These are phyloP conservation scores for Irena cyanogastra DNA, from an alignment of 2,113 vertebrate species.

Conservation along the genomic window DNA sequence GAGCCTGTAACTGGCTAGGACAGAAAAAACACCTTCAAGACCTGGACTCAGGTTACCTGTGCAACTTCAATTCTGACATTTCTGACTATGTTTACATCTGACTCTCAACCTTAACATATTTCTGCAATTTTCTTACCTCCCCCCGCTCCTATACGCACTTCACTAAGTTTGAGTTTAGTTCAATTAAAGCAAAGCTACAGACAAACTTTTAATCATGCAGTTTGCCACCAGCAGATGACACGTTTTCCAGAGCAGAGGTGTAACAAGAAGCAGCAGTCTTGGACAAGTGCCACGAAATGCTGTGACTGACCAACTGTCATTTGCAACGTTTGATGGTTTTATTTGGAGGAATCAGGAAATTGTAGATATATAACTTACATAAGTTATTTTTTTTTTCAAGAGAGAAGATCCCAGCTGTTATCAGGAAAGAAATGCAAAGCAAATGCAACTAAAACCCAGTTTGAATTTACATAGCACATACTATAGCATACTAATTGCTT, in stretches of 20 bases:
- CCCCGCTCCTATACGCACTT: fast-evolving
- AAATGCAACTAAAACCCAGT: background rate
- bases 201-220: background rate
- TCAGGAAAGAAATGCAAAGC: background rate
- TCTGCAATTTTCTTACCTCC: background rate
- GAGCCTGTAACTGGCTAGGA: background rate
- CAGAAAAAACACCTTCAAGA: background rate
- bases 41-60: background rate
- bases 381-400: background rate
- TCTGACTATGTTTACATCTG: background rate
- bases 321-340: background rate
- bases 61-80: background rate
- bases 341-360: background rate
- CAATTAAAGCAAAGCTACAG: background rate
- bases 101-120: background rate
- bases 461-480: background rate
- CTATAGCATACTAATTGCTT: background rate
- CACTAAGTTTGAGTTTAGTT: background rate
- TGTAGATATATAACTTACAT: background rate
- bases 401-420: background rate
- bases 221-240: background rate
- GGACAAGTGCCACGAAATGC: background rate
- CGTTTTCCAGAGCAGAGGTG: background rate
- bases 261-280: background rate
- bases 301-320: background rate